phyloP scores from a whole-genome alignment of 2,888 invertebrate genomes.

The Pecten maximus region DNA sequence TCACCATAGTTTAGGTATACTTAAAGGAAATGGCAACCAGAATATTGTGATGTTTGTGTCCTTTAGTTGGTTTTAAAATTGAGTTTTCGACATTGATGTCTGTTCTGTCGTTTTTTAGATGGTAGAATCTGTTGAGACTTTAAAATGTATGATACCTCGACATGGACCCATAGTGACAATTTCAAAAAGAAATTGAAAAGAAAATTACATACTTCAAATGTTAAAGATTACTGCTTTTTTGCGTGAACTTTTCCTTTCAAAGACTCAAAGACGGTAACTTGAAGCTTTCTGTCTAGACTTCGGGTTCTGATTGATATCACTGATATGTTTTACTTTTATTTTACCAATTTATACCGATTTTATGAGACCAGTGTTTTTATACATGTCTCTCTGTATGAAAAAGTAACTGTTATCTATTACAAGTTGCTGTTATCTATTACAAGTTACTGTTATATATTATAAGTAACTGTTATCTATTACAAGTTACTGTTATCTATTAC shows the following conservation, averaged over 20 bases:
- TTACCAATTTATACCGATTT: no score
- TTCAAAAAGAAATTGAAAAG: neutral
- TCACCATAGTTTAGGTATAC: constrained; percentile 1
- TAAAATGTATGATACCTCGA: neutral
- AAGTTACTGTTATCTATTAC: no score
- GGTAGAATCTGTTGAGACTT: neutral
- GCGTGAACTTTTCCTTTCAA: neutral
- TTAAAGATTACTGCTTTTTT: neutral
- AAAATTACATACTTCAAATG: constrained; percentile 33
- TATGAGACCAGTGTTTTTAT: no score
- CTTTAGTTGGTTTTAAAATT: neutral
- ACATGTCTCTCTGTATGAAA: no score
- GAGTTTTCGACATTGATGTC: neutral
- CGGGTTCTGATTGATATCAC: neutral
- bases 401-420: no score
- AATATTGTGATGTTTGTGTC: neutral
- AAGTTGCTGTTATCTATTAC: no score
- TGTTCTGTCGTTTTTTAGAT: neutral
- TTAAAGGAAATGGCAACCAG: neutral
- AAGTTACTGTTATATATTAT: no score
- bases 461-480: no score
- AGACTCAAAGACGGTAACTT: neutral
- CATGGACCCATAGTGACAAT: neutral
- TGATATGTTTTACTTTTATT: neutral
- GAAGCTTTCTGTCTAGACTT: neutral